Conservation (phyloP, 2,888 invertebrate genomes). For the Pollenia griseotomentosa region DNA sequence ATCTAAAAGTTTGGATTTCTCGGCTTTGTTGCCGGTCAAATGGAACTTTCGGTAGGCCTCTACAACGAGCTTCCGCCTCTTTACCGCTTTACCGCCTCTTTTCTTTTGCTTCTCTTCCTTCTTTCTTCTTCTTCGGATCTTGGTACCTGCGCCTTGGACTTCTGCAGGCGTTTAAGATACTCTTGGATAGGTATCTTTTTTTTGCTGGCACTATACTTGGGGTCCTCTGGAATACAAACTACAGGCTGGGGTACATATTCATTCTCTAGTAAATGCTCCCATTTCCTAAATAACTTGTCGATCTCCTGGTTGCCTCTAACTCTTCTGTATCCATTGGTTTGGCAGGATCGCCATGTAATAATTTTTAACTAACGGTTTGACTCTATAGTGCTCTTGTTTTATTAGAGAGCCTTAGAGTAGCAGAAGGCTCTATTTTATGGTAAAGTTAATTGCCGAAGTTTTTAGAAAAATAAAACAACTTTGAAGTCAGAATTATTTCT, state of each 20-base stretch:
- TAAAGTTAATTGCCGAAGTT: no score
- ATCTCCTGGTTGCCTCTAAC: constrained; percentile 4
- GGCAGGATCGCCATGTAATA: neutral
- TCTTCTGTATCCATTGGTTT: constrained; percentile 6
- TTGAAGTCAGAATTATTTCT: no score
- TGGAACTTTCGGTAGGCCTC: neutral
- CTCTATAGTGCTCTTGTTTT: no score
- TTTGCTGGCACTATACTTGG: neutral
- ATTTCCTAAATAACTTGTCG: constrained; percentile 1
- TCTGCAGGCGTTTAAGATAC: constrained; percentile 23
- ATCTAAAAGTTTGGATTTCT: constrained; percentile 5
- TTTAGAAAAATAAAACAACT: no score
- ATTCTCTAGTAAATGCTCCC: constrained; percentile 11
- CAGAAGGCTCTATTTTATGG: no score
- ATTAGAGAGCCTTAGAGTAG: no score
- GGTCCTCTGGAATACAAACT: neutral
- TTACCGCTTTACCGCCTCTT: neutral
- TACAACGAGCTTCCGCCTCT: neutral
- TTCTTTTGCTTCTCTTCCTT: neutral
- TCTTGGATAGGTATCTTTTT: constrained; percentile 11
- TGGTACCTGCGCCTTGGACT: neutral
- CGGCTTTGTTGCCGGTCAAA: constrained; percentile 6
- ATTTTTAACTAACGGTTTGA: no score
- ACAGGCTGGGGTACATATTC: constrained; percentile 3
- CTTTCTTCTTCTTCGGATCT: neutral